Conservation (phyloP, 2,888 invertebrate genomes). For the Seladonia tumulorum region DNA sequence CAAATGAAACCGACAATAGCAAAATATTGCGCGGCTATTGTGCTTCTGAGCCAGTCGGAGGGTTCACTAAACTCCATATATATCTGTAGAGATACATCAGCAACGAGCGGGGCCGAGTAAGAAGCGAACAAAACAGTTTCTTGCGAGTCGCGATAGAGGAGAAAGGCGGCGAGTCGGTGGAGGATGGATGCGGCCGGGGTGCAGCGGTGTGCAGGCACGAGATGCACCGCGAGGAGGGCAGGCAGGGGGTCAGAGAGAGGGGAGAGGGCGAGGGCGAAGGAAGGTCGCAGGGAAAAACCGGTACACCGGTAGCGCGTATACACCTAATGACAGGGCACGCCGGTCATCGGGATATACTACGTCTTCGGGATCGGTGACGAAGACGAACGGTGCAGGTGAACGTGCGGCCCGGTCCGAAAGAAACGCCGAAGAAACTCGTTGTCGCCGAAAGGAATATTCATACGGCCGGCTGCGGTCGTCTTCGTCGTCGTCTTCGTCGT, state of each 20-base stretch:
- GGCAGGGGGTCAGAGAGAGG: neutral
- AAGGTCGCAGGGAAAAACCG: conserved; percentile 67
- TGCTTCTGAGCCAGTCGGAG: neutral
- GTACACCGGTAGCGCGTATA: conserved; percentile 67
- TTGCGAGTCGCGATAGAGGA: conserved; percentile 6
- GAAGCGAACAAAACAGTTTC: conserved; percentile 27
- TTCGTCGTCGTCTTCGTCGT: neutral
- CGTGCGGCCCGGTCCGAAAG: conserved; percentile 44
- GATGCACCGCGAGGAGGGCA: neutral
- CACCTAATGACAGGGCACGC: conserved; percentile 67
- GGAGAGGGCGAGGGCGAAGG: conserved; percentile 32
- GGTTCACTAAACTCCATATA: conserved; percentile 12
- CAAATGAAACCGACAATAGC: neutral
- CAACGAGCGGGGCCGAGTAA: neutral
- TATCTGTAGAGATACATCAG: conserved; percentile 1
- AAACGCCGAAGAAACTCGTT: conserved; percentile 43
- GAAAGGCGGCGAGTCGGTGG: conserved; percentile 26
- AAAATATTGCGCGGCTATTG: neutral
- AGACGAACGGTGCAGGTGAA: conserved; percentile 69
- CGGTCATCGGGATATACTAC: conserved; percentile 62
- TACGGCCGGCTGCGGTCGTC: conserved; percentile 35
- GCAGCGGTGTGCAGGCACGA: neutral
- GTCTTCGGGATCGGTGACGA: conserved; percentile 68
- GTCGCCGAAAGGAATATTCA: conserved; percentile 70
- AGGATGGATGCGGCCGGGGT: neutral